A percentile compares a stretch with the other conserved stretches of the same genome.
Conservation (phyloP, 2,113 vertebrate species). For the Thunnus maccoyii region DNA sequence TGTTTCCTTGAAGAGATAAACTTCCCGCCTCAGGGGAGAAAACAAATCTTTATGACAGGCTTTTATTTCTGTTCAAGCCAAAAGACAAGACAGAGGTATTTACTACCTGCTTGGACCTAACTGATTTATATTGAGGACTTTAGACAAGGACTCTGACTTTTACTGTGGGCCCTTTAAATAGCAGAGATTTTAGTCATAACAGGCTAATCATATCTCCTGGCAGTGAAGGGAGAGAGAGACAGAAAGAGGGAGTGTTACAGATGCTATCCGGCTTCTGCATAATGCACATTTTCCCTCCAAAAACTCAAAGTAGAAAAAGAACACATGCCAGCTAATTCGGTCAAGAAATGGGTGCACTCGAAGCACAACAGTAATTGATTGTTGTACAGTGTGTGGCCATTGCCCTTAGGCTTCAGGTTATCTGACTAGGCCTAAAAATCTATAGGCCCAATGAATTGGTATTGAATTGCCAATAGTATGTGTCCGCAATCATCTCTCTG, state of each 20-base stretch:
- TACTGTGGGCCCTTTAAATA: conserved; percentile 60
- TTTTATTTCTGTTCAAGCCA: conserved; percentile 49
- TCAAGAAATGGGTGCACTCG: conserved; percentile 29
- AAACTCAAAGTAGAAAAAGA: background rate
- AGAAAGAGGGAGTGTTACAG: conserved; percentile 17
- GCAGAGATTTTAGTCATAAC: conserved; percentile 56
- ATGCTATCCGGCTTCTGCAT: conserved; percentile 8
- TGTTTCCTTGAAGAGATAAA: conserved; percentile 33
- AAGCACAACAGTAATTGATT: conserved; percentile 57
- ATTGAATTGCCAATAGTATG: conserved; percentile 47
- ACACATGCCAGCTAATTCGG: background rate
- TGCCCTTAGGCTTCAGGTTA: conserved; percentile 51
- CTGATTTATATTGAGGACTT: conserved; percentile 38
- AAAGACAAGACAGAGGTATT: conserved; percentile 58
- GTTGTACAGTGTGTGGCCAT: conserved; percentile 36
- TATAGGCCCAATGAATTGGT: conserved; percentile 50
- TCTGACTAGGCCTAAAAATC: conserved; percentile 72
- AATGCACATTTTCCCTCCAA: conserved; percentile 6
- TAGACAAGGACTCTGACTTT: conserved; percentile 49
- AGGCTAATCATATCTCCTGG: conserved; percentile 29
- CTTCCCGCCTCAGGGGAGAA: conserved; percentile 1
- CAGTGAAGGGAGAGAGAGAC: background rate
- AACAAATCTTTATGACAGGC: conserved; percentile 44
- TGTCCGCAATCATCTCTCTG: conserved; percentile 25
- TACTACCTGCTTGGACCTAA: conserved; percentile 54